Base-by-base conservation (phyloP, 2,113 vertebrate genomes). In the Eclectus roratus region DNA sequence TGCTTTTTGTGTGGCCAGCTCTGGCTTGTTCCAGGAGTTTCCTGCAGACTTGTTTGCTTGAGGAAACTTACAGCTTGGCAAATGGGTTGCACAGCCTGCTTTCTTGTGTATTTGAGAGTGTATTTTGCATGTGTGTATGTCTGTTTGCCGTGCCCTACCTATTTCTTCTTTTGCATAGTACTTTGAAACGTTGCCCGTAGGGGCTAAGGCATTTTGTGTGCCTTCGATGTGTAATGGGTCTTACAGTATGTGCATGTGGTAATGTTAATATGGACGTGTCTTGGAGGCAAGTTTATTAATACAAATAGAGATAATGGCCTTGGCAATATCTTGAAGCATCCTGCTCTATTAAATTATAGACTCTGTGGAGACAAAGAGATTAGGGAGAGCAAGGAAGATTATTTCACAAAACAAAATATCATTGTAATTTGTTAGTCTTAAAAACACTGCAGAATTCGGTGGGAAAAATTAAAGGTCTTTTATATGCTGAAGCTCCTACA, bases 281-380 rank as follows among this genome's bases (percentile, higher is more conserved):
- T 68, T 87, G 52, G 13, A 91, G 80, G 68, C 55, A 90, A 29
- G 56, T 93, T 88, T 88, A 89, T 96, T 92, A 95, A 96, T 81
- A 82, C 86, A 61, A 23, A 83, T 28, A 8, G 55, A 96, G 91
- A 92, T 97, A 96, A 96, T 96, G 94, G 79, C 64, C 86, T 87
- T 95, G 88, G 92, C 84, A 96, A 37, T 91, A 92, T 95, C 80
- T 93, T 13, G 88, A 89, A 89, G 88, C 86, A 91, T 91, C 91
- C 55, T 88, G 80, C 65, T 95, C 74, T 41, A 71, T 85, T 95
- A 95, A 92, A 92, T 96, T 93, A 96, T 83, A 95, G 93, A 96
- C 94, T 95, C 73, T 6, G 58, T 94, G 95, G 92, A 92, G 91
- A 91, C 93, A 83, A 94, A 96, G 95, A 94, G 96, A 94, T 94